Evolutionary conservation across 2,797 vertebrate species (phyloP).

Genomic region (Paramormyrops hopkinsi): DNA sequence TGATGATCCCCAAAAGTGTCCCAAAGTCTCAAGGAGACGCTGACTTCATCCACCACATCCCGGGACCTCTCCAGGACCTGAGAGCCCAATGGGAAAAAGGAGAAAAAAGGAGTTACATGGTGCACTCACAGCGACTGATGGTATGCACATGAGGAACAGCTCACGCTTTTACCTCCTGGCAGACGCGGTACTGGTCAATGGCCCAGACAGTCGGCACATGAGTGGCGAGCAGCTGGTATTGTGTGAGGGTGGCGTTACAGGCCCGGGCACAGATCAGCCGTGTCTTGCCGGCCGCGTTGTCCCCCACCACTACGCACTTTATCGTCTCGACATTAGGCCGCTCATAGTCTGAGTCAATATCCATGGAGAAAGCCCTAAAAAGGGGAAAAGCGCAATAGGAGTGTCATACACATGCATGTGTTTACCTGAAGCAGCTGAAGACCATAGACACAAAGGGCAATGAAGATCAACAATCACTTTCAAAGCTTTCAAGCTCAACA

Average conservation of each 20-base stretch:
- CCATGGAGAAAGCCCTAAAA: slow-evolving; percentile 75
- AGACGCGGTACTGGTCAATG: slow-evolving; percentile 87
- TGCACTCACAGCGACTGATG: background rate
- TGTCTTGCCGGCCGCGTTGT: slow-evolving; percentile 86
- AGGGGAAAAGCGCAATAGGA: background rate
- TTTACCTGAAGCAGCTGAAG: background rate
- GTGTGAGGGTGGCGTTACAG: slow-evolving; percentile 86
- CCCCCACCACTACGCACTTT: slow-evolving; percentile 88
- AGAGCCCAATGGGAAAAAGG: background rate
- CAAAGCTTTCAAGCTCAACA: background rate
- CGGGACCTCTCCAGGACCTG: slow-evolving; percentile 78
- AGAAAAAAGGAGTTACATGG: background rate
- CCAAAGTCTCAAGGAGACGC: slow-evolving; percentile 76
- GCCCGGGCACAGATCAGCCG: slow-evolving; percentile 83
- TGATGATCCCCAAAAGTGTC: slow-evolving; percentile 83
- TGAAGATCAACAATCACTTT: background rate
- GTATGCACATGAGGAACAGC: background rate
- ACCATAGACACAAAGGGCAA: background rate
- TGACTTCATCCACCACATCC: slow-evolving; percentile 80
- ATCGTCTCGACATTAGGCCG: slow-evolving; percentile 89
- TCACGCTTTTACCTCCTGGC: slow-evolving; percentile 73
- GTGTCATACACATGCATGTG: background rate
- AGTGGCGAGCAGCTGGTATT: slow-evolving; percentile 88
- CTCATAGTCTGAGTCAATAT: slow-evolving; percentile 88
- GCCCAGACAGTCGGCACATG: slow-evolving; percentile 89